Conservation (phyloP, 1,140 invertebrate species). For the Ridgeia piscesae region DNA sequence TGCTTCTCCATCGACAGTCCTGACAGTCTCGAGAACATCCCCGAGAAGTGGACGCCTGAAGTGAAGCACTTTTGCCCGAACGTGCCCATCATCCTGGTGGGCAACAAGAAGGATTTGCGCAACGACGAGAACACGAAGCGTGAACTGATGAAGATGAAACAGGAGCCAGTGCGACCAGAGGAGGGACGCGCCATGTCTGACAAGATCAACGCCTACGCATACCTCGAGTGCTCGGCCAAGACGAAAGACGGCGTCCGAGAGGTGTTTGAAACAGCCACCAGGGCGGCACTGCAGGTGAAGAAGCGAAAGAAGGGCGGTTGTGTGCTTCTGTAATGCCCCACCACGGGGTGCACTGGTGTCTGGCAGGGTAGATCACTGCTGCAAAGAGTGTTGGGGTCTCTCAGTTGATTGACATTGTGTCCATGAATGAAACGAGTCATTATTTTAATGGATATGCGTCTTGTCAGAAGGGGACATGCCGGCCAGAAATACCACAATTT, state of each 20-base stretch:
- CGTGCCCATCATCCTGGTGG: slow-evolving; percentile 58
- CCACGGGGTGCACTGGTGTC: background rate
- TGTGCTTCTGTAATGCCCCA: background rate
- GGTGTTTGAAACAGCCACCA: slow-evolving; percentile 98
- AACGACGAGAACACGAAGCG: slow-evolving; percentile 96
- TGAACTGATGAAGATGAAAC: slow-evolving; percentile 97
- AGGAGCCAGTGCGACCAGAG: slow-evolving; percentile 95
- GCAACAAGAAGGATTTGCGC: slow-evolving; percentile 68
- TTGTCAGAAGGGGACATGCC: background rate
- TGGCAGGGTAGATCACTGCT: background rate
- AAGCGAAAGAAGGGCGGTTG: slow-evolving; percentile 44
- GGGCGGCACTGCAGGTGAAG: slow-evolving; percentile 90
- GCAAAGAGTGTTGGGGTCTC: background rate
- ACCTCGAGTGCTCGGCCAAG: slow-evolving; percentile 99
- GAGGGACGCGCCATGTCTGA: slow-evolving; percentile 97
- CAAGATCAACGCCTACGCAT: slow-evolving; percentile 97
- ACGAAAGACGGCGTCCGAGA: slow-evolving; percentile 99
- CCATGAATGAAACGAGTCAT: background rate
- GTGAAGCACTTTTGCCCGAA: slow-evolving; percentile 58
- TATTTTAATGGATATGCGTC: background rate
- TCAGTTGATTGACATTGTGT: background rate
- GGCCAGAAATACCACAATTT: background rate
- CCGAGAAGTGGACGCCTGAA: slow-evolving; percentile 69
- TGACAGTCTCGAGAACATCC: slow-evolving; percentile 92
- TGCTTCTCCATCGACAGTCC: slow-evolving; percentile 41